A percentile compares a stretch with the other conserved stretches of the same genome.
Evolutionary conservation across 2,888 invertebrate genomes (phyloP).

Genomic region (Drosophila imparisetae): DNA sequence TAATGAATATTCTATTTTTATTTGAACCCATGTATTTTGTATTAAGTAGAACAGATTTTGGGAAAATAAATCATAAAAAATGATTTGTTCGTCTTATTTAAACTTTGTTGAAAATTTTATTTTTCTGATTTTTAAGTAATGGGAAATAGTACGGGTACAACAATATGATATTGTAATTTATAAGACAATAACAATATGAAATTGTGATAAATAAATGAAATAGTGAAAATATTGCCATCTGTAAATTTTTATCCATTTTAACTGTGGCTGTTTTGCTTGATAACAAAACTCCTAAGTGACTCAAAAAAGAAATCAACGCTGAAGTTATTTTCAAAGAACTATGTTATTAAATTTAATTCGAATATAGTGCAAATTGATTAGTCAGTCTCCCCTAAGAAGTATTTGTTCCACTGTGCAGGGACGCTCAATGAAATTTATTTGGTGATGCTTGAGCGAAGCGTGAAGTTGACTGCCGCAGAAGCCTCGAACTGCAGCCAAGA

Average conservation of each 20-base stretch:
- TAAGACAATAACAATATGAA: too few species aligned
- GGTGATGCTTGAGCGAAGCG: slow-evolving; percentile 83
- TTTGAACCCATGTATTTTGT: background rate
- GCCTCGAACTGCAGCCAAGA: slow-evolving; percentile 49
- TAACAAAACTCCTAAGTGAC: too few species aligned
- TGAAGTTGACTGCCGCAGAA: slow-evolving; percentile 81
- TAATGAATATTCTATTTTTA: background rate
- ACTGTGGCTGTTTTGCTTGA: background rate
- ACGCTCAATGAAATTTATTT: slow-evolving; percentile 83
- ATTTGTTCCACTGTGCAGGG: slow-evolving; percentile 59
- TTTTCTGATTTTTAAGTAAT: too few species aligned
- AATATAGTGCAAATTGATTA: background rate
- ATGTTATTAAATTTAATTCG: too few species aligned
- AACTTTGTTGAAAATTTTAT: background rate
- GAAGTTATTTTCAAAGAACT: too few species aligned
- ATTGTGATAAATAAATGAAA: background rate
- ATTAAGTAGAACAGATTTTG: background rate
- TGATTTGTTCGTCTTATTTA: background rate
- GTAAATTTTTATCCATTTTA: background rate
- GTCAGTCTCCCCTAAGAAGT: background rate
- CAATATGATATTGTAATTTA: too few species aligned
- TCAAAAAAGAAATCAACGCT: too few species aligned
- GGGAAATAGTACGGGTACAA: too few species aligned
- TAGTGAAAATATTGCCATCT: background rate
- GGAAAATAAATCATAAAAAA: background rate